These are phyloP conservation scores for Trachemys scripta DNA, from an alignment of 2,113 vertebrate genomes.

Conservation along the genomic window DNA sequence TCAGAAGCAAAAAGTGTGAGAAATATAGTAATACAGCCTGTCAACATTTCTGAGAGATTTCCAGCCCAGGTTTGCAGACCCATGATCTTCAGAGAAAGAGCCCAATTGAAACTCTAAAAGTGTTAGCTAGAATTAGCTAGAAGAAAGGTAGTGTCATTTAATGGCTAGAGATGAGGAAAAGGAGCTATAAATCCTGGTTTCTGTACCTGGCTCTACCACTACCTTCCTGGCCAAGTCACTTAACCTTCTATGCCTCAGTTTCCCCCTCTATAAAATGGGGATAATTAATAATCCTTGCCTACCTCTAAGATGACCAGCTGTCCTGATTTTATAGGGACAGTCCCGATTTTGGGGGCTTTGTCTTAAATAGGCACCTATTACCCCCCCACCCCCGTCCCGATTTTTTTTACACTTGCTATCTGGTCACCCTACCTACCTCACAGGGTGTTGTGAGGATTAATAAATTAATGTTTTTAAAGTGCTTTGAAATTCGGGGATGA, in stretches of 20 bases:
- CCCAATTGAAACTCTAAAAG: neutral
- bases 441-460: neutral
- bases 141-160: neutral
- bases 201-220: rapidly evolving
- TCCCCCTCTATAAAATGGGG: rapidly evolving
- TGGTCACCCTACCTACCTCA: neutral
- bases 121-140: neutral
- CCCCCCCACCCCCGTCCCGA: too few relatives aligned
- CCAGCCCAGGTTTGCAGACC: neutral
- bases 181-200: neutral
- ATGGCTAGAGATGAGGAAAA: neutral
- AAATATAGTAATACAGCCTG: rapidly evolving
- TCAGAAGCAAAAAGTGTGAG: neutral
- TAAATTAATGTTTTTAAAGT: too few relatives aligned
- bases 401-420: too few relatives aligned
- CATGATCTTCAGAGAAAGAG: neutral
- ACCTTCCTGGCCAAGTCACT: neutral
- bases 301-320: too few relatives aligned
- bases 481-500: neutral
- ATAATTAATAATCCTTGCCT: neutral
- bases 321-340: too few relatives aligned
- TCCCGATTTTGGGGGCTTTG: too few relatives aligned
- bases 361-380: too few relatives aligned
- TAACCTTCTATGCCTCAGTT: rapidly evolving
- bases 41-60: neutral